Evolutionary conservation across 2,113 vertebrate species (phyloP), one percentile per base, ranked within the genome.

Genomic region (Melanostigma gelatinosum): DNA sequence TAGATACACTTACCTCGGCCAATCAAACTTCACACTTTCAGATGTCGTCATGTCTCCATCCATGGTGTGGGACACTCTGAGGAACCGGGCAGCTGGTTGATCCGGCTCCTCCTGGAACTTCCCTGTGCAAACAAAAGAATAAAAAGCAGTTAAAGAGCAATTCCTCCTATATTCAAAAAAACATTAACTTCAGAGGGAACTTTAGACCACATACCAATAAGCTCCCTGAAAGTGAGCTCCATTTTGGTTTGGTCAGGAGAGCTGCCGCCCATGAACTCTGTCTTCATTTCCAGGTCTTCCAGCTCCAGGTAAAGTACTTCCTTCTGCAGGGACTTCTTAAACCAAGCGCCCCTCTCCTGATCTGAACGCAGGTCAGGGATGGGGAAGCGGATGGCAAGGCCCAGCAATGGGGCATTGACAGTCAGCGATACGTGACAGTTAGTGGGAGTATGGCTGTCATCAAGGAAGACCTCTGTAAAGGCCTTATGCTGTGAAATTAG

Each of bases 311-410:
- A 93, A 67, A 99, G 95, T 32, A 97, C 93, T 91, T 99, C 98
- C 89, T 97, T 99, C 91, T 99, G 97, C 83, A 99, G 95, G 0
- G 97, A 99, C 90, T 98, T 98, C 90, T 98, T 98, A 92, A 99
- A 99, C 98, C 98, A 99, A 0, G 98, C 97, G 66, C 98, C 98
- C 83, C 98, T 93, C 87, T 99, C 98, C 88, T 98, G 98, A 93
- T 99, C 98, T 22, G 98, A 98, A 18, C 98, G 96, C 52, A 99
- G 95, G 89, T 99, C 98, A 22, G 98, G 98, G 88, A 99, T 99
- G 8, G 98, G 98, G 81, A 99, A 99, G 20, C 97, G 97, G 75
- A 99, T 93, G 8, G 95, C 96, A 50, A 99, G 93, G 65, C 94
- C 94, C 74, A 99, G 91, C 1, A 95, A 73, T 2, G 98, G 97